A percentile compares a stretch with the other conserved stretches of the same genome.
Evolutionary conservation across 2,113 vertebrate genomes (phyloP).

Genomic region (Sander lucioperca): DNA sequence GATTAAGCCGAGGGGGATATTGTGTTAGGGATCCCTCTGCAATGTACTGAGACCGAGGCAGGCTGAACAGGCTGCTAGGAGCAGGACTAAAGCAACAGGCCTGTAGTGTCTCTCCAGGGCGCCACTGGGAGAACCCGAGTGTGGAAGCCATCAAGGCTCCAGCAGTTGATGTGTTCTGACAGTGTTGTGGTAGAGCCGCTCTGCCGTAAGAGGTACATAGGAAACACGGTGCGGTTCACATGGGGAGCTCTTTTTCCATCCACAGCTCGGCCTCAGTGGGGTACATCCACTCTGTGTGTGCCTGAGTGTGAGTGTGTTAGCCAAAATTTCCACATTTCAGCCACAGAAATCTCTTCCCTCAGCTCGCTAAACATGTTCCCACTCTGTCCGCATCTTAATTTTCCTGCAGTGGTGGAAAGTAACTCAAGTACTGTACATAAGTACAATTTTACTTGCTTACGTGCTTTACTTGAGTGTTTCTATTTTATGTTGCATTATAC

Average conservation of each 20-base stretch:
- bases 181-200: constrained; percentile 80
- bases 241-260: constrained; percentile 55
- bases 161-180: constrained; percentile 76
- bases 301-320: constrained; percentile 20
- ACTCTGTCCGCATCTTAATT: background rate
- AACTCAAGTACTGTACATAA: background rate
- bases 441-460: background rate
- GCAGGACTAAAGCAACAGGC: constrained; percentile 77
- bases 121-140: constrained; percentile 51
- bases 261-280: constrained; percentile 40
- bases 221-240: constrained; percentile 72
- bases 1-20: constrained; percentile 62
- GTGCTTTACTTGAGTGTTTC: background rate
- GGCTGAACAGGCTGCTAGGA: constrained; percentile 49
- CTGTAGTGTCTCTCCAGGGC: constrained; percentile 58
- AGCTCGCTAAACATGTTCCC: constrained; percentile 23
- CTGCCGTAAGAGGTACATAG: constrained; percentile 74
- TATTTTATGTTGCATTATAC: background rate
- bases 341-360: constrained; percentile 27
- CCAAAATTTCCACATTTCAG: constrained; percentile 36
- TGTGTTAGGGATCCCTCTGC: constrained; percentile 54
- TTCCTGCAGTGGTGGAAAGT: background rate
- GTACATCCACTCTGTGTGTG: constrained; percentile 8
- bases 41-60: constrained; percentile 28
- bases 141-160: constrained; percentile 68